Percentiles rank a stretch among this genome's conserved stretches.
These are phyloP conservation scores for Myodes glareolus DNA, from an alignment of 2,113 vertebrate genomes.

Conservation along the genomic window DNA sequence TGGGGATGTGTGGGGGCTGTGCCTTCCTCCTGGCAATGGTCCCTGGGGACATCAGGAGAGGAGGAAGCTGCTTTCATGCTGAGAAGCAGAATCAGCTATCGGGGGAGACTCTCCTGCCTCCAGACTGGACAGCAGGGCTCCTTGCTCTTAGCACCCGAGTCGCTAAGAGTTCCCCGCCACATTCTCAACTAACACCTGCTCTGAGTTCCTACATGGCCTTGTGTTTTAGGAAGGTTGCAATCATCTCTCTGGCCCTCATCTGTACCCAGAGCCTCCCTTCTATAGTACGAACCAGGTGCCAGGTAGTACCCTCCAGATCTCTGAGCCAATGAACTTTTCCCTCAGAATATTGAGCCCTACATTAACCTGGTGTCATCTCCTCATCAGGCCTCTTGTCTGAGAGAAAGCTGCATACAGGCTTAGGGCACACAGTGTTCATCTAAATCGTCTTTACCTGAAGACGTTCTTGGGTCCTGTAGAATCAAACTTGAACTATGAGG, in stretches of 20 bases:
- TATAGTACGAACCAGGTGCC: neutral
- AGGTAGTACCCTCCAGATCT: neutral
- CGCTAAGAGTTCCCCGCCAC: neutral
- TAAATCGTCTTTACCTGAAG: neutral
- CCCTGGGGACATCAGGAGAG: conserved; percentile 25
- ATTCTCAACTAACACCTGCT: neutral
- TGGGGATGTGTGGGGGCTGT: neutral
- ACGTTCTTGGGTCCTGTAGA: rapidly evolving
- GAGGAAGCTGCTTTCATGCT: neutral
- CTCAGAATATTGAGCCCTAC: neutral
- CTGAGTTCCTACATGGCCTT: neutral
- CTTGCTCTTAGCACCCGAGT: neutral
- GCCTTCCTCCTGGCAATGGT: neutral
- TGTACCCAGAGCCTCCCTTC: neutral
- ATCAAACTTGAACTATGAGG: neutral
- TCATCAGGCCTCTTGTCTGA: neutral
- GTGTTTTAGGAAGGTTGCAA: neutral
- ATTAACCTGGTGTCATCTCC: neutral
- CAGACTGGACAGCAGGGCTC: neutral
- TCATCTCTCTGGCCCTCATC: too few relatives aligned
- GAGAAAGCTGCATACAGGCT: neutral
- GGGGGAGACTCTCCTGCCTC: neutral
- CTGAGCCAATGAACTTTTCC: neutral
- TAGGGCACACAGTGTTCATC: neutral
- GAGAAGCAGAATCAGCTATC: neutral